Base-by-base conservation (phyloP, 2,888 invertebrate genomes). In the Epirrita christyi region DNA sequence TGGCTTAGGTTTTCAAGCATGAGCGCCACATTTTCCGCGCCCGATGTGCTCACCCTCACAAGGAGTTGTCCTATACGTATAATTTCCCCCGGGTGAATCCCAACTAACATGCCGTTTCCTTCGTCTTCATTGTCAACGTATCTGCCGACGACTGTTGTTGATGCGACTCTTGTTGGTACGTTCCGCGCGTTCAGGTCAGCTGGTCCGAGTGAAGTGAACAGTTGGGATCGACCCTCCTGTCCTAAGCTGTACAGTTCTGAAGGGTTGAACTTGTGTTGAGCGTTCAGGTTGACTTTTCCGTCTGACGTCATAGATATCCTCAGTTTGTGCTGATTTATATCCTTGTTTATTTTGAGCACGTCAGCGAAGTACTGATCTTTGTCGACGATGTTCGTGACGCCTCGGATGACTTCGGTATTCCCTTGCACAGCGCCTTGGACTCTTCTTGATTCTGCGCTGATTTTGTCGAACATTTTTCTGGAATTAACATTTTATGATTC, bases 381-480 rank as follows among this genome's bases (percentile, higher is more conserved):
- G 72, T 93, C 85, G 9, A 70, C 70, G 42, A 93, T 93, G 66
- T 84, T 93, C 47, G 88, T 81, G 46, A 93, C 90, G 10, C 93
- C 88, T 59, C 78, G 78, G 46, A 94, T 94, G 0, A 94, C 93
- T 76, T 93, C 93, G 0, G 93, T 86, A 71, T 89, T 92, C 21
- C 93, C 94, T 61, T 85, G 85, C 0, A 86, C 72, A 6, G 86
- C 68, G 21, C 93, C 93, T 66, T 92, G 86, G 0, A 86, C 73
- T 34, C 92, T 75, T 13, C 93, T 80, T 0, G 93, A 92, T 70
- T 93, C 93, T 1, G 93, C 93, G 69, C 92, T 83, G 66, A 94
- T 73, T 76, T 93, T 93, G 69, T 93, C 92, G 68, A 93, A 94
- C 50, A 93, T 93, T 91, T 92, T 93, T 64, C 94, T 93, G 80